Conservation (phyloP, 2,797 vertebrate species). For the Danio choprae region DNA sequence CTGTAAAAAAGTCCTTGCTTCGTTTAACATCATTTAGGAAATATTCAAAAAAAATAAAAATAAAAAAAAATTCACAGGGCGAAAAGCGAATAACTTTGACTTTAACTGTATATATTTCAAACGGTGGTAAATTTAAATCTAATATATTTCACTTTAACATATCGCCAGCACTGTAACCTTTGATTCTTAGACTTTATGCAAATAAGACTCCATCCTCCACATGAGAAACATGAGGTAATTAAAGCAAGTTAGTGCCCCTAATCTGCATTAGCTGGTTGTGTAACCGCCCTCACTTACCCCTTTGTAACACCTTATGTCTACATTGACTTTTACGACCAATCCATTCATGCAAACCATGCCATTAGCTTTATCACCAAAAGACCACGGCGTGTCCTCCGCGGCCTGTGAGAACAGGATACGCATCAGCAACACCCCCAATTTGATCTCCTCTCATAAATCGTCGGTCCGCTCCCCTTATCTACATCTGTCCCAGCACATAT, state of each 20-base stretch:
- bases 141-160: neutral
- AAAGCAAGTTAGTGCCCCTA: constrained; percentile 68
- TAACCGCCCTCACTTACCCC: constrained; percentile 58
- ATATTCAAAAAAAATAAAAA: too few relatives aligned
- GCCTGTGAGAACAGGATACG: constrained; percentile 44
- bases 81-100: too few relatives aligned
- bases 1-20: too few relatives aligned
- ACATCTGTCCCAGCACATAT: constrained; percentile 41
- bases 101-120: neutral
- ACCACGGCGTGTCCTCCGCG: constrained; percentile 57
- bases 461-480: constrained; percentile 54
- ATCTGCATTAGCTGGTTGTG: constrained; percentile 72
- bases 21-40: too few relatives aligned
- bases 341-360: constrained; percentile 36
- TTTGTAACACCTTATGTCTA: constrained; percentile 25
- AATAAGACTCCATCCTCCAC: constrained; percentile 24
- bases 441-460: constrained; percentile 60
- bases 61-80: too few relatives aligned
- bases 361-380: constrained; percentile 66
- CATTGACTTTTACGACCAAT: constrained; percentile 36
- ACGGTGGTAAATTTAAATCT: neutral
- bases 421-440: constrained; percentile 31
- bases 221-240: constrained; percentile 60
- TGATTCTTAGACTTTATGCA: neutral
- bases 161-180: neutral